Conservation (phyloP, 2,888 invertebrate species). For the Cantharis nigra region DNA sequence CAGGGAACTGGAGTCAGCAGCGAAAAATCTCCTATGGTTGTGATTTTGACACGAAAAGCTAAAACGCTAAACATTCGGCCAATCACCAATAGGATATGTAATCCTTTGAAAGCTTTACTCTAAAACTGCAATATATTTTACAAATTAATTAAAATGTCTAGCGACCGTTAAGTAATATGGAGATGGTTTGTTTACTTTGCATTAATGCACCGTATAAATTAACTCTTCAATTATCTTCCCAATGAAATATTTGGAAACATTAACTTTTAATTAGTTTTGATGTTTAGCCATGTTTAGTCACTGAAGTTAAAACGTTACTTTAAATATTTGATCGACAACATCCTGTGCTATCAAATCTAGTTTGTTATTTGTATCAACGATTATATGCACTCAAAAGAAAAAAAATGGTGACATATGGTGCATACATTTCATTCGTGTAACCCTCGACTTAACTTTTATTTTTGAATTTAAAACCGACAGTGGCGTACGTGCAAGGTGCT, state of each 20-base stretch:
- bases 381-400: background rate
- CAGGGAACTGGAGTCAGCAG: too few species aligned
- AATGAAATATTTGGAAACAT: background rate
- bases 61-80: too few species aligned
- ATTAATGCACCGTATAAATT: background rate
- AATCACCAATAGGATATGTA: too few species aligned
- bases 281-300: background rate
- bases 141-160: background rate
- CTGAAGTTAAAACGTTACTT: constrained; percentile 3
- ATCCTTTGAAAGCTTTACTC: too few species aligned
- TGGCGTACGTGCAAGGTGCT: background rate
- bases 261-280: background rate
- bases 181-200: background rate
- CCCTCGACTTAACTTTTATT: background rate
- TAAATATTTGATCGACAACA: constrained; percentile 14
- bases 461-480: background rate
- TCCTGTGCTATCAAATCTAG: constrained; percentile 19
- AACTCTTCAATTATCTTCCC: background rate
- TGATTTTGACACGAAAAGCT: too few species aligned
- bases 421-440: background rate
- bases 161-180: background rate
- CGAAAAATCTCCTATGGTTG: too few species aligned
- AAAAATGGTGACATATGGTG: background rate
- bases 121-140: background rate
- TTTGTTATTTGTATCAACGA: constrained; percentile 4